Evolutionary conservation across 2,113 vertebrate genomes (phyloP).

Genomic region (Anser cygnoides): DNA sequence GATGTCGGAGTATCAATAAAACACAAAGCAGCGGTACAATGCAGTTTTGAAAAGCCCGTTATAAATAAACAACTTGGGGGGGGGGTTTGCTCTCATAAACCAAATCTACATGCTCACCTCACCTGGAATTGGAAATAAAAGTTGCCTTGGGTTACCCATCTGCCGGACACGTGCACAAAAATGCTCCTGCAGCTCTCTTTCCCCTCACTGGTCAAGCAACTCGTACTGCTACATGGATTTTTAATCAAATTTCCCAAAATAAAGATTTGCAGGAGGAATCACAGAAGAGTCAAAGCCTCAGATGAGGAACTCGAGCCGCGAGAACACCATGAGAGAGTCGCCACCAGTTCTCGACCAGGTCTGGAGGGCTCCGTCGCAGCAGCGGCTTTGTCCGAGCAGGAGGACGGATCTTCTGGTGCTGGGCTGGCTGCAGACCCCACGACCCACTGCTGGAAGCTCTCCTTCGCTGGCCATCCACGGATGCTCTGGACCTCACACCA

Average conservation of each 20-base stretch:
- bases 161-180: not conserved
- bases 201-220: not conserved
- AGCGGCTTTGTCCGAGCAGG: not conserved
- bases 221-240: not conserved
- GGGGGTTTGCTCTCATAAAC: not conserved
- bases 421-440: too few relatives aligned
- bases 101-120: not conserved
- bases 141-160: not conserved
- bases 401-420: not conserved
- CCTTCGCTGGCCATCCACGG: not conserved
- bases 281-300: not conserved
- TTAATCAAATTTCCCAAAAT: slow-evolving; percentile 10
- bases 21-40: not conserved
- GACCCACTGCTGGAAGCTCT: not conserved
- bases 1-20: slow-evolving; percentile 10
- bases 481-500: not conserved
- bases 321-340: not conserved
- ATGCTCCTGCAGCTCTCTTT: not conserved
- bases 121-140: not conserved
- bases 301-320: not conserved
- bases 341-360: not conserved
- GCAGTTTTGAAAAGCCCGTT: not conserved
- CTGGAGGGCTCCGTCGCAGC: not conserved
- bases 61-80: not conserved
- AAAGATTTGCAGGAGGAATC: not conserved